Evolutionary conservation across 2,888 invertebrate species (phyloP).

Genomic region (Scaptodrosophila latifasciaeformis): DNA sequence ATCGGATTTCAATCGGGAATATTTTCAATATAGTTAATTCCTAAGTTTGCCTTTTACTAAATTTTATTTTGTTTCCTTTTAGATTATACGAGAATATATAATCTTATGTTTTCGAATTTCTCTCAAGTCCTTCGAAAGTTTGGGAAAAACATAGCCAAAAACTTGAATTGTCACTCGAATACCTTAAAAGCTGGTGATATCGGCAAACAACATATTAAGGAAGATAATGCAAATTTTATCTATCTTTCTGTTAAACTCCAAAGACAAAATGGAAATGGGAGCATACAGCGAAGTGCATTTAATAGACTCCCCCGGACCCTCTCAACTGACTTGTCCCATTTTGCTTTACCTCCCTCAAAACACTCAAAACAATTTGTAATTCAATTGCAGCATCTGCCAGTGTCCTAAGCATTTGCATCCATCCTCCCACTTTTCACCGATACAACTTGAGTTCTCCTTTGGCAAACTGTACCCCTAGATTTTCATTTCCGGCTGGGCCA

Average conservation of each 20-base stretch:
- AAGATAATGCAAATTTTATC: not conserved
- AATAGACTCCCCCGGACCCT: conserved; percentile 9
- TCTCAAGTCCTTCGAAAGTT: too few species aligned
- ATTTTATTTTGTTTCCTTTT: too few species aligned
- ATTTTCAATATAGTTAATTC: too few species aligned
- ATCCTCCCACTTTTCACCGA: not conserved
- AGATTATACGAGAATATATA: too few species aligned
- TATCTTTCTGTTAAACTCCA: too few species aligned
- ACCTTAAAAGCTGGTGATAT: not conserved
- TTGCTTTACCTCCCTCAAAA: not conserved
- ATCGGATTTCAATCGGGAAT: too few species aligned
- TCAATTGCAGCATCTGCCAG: conserved; percentile 4
- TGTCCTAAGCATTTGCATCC: not conserved
- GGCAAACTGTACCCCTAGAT: not conserved
- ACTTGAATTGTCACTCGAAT: too few species aligned
- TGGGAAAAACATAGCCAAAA: too few species aligned
- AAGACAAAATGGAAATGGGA: not conserved
- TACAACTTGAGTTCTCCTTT: not conserved
- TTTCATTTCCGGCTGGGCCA: not conserved
- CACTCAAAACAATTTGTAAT: not conserved
- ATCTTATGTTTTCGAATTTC: too few species aligned
- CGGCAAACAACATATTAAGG: not conserved
- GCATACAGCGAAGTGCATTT: not conserved
- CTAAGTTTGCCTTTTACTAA: too few species aligned
- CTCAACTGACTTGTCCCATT: not conserved